These are phyloP conservation scores for Hyles euphorbiae DNA, from an alignment of 1,140 invertebrate species.

Conservation along the genomic window DNA sequence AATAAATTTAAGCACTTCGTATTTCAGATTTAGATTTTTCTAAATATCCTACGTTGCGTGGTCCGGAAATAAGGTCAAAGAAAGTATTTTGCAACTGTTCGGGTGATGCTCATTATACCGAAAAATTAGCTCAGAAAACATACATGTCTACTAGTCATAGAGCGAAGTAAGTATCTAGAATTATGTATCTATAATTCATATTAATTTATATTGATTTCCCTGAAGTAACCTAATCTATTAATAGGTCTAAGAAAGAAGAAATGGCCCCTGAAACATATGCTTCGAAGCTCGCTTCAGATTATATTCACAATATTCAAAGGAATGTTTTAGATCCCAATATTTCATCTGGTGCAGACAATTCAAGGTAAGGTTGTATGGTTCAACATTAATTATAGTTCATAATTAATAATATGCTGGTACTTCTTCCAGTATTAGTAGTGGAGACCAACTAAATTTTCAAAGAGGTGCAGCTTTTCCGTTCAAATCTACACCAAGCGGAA, in stretches of 20 bases:
- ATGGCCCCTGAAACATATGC: slow-evolving; percentile 38
- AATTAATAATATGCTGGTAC: not conserved
- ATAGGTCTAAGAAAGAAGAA: slow-evolving; percentile 34
- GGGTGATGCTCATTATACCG: slow-evolving; percentile 41
- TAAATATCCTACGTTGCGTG: slow-evolving; percentile 9
- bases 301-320: slow-evolving; percentile 31
- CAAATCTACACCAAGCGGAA: slow-evolving; percentile 79
- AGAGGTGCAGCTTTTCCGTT: slow-evolving; percentile 76
- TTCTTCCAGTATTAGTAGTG: slow-evolving; percentile 36
- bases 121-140: slow-evolving; percentile 27
- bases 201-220: too few species aligned
- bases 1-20: too few species aligned
- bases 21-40: slow-evolving; percentile 46
- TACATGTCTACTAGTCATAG: slow-evolving; percentile 60
- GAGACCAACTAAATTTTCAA: slow-evolving; percentile 36
- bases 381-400: not conserved
- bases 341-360: slow-evolving; percentile 43
- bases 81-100: slow-evolving; percentile 33
- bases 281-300: slow-evolving; percentile 37
- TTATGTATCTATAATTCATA: too few species aligned
- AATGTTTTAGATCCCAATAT: slow-evolving; percentile 28
- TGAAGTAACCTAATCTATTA: too few species aligned
- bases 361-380: slow-evolving; percentile 36
- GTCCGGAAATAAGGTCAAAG: slow-evolving; percentile 6
- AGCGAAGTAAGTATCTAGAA: slow-evolving; percentile 41